These are phyloP conservation scores for Amblyjoppa proteus DNA, from an alignment of 2,888 invertebrate species.

Conservation along the genomic window DNA sequence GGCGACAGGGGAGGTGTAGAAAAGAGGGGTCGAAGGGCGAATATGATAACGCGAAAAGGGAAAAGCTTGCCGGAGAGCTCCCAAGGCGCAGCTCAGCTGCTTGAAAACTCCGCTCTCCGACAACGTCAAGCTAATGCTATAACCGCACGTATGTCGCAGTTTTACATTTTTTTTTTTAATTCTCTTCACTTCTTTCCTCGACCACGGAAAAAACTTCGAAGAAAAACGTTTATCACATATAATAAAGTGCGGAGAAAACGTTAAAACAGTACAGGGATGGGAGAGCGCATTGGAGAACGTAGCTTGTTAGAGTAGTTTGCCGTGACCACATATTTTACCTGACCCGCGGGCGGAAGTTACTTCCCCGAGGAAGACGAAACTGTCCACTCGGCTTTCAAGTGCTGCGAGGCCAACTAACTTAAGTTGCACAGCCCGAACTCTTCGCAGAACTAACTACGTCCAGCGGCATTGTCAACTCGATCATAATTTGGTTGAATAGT, in stretches of 20 bases:
- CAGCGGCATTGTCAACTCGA: background rate
- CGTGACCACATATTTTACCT: background rate
- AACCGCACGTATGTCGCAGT: background rate
- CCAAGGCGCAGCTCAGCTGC: slow-evolving; percentile 24
- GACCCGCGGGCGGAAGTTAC: slow-evolving; percentile 6
- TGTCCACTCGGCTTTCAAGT: slow-evolving; percentile 15
- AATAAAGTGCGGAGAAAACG: background rate
- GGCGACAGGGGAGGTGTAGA: slow-evolving; percentile 11
- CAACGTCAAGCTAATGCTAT: slow-evolving; percentile 2
- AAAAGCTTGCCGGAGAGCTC: slow-evolving; percentile 67
- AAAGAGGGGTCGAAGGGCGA: slow-evolving; percentile 28
- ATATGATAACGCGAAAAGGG: slow-evolving; percentile 60
- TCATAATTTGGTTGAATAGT: background rate
- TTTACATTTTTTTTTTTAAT: background rate
- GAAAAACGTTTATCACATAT: slow-evolving; percentile 81
- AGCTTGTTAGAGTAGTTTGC: background rate
- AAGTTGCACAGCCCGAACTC: background rate
- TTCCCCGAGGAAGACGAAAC: slow-evolving; percentile 8
- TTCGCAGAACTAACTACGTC: background rate
- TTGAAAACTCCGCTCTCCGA: background rate
- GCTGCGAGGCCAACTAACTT: slow-evolving; percentile 1
- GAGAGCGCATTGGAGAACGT: background rate
- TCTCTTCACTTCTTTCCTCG: slow-evolving; percentile 6
- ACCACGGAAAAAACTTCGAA: slow-evolving; percentile 86
- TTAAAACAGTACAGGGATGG: background rate